Base-by-base conservation (phyloP, 2,113 vertebrate species). In the Notiomystis cincta region DNA sequence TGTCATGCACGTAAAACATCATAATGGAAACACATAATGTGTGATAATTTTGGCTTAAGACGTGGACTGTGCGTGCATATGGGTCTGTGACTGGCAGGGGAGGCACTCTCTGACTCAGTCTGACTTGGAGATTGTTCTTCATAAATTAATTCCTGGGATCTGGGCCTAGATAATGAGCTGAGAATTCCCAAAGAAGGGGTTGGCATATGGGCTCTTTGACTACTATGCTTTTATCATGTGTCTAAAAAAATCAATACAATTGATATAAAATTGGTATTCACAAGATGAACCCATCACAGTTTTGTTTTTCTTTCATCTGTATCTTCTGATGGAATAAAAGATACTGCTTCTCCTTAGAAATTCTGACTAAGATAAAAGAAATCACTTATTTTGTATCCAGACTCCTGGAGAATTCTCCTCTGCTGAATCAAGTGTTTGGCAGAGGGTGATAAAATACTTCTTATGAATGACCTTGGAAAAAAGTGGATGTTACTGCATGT, bases 41-140 rank as follows among this genome's bases (percentile, higher is more conserved):
- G 25, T 69, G 82, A 23, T 79, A 44, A 56, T 76, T 91, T 64
- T 67, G 70, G 37, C 33, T 48, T 37, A 21, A 83, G 37, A 30
- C 0, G 1, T 65, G 30, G 33, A 17, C 33, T 38, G 38, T 8
- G 2, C 33, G 2, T 30, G 4, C 35, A 78, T 51, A 8, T 60
- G 28, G 18, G 37, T 85, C 64, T 37, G 5, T 87, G 67, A 58
- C 28, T 57, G 80, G 64, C 27, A 60, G 61, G 56, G 18, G 73
- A 84, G 81, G 20, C 30, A 23, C 27, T 60, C 9, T 62, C 45
- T 85, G 70, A 21, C 38, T 48, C 72, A 28, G n/a, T 38, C 18
- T 48, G 72, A 37, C 27, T 90, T 88, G 33, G 57, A 67, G 48
- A 13, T 76, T 60, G 56, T 38, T 93, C 22, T 86, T 42, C 33